Conservation (phyloP, 2,888 invertebrate genomes). For the Hedya salicella region DNA sequence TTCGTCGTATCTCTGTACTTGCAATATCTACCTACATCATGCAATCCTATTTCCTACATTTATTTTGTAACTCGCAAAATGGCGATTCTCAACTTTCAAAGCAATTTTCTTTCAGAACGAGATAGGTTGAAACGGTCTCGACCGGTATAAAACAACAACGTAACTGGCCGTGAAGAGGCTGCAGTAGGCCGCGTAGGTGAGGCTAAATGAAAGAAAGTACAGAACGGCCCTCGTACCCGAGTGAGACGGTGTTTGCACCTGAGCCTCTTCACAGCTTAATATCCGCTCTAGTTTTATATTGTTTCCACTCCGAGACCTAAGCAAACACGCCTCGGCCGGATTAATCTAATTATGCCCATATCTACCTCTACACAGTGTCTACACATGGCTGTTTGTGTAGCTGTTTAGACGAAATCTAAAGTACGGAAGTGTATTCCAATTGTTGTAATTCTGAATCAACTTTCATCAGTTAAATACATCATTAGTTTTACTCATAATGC, state of each 20-base stretch:
- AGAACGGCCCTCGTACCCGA: conserved; percentile 64
- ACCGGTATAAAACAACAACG: conserved; percentile 29
- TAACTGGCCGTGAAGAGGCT: conserved; percentile 25
- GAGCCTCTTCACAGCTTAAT: conserved; percentile 77
- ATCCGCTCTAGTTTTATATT: conserved; percentile 80
- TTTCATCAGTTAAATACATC: not conserved
- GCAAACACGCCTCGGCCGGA: conserved; percentile 72
- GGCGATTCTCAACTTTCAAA: conserved; percentile 13
- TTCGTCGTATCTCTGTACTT: no score
- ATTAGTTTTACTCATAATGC: not conserved
- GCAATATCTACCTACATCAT: no score
- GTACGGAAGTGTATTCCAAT: not conserved
- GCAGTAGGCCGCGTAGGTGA: conserved; percentile 48
- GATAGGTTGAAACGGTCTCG: conserved; percentile 5
- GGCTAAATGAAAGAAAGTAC: conserved; percentile 71
- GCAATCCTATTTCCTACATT: no score
- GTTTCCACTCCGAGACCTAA: conserved; percentile 73
- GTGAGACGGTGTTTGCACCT: conserved; percentile 69
- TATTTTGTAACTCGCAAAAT: no score
- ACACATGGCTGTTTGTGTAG: conserved; percentile 30
- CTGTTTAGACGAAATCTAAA: conserved; percentile 38
- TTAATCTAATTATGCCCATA: conserved; percentile 72
- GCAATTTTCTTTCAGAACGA: conserved; percentile 27
- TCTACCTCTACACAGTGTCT: conserved; percentile 16
- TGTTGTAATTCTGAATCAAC: conserved; percentile 6